These are phyloP conservation scores for Sesia bembeciformis DNA, from an alignment of 2,888 invertebrate genomes.

Conservation along the genomic window DNA sequence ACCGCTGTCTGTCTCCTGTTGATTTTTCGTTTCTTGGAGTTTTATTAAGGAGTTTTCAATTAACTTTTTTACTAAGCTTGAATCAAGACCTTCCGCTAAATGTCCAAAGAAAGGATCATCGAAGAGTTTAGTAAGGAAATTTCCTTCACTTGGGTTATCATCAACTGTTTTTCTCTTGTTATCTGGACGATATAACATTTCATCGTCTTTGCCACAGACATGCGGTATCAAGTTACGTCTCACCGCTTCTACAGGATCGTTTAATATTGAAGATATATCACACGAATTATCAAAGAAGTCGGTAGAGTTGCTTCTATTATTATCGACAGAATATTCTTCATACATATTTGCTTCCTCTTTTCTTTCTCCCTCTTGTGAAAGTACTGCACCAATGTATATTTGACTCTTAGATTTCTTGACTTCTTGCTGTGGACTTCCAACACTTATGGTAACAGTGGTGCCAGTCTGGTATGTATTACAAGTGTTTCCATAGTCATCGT, in stretches of 20 bases:
- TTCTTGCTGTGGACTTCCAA: slow-evolving; percentile 66
- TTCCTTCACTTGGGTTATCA: slow-evolving; percentile 32
- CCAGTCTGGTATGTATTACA: slow-evolving; percentile 67
- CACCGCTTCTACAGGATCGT: slow-evolving; percentile 85
- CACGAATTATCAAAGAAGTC: slow-evolving; percentile 15
- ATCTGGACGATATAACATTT: neutral
- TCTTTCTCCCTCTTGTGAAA: slow-evolving; percentile 33
- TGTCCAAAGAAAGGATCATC: slow-evolving; percentile 78
- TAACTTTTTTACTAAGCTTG: slow-evolving; percentile 75
- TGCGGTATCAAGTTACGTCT: slow-evolving; percentile 83
- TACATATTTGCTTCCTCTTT: slow-evolving; percentile 45
- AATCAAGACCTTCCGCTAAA: slow-evolving; percentile 76
- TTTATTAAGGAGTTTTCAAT: slow-evolving; percentile 80
- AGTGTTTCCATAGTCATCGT: slow-evolving; percentile 66
- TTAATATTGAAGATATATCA: slow-evolving; percentile 74
- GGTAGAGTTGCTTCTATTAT: slow-evolving; percentile 18
- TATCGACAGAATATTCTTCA: slow-evolving; percentile 55
- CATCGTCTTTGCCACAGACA: slow-evolving; percentile 79
- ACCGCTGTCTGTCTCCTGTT: slow-evolving; percentile 58
- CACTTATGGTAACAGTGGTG: slow-evolving; percentile 77
- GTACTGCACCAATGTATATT: slow-evolving; percentile 62
- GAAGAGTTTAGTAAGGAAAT: slow-evolving; percentile 75
- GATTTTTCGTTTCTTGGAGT: slow-evolving; percentile 65
- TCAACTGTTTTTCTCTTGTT: slow-evolving; percentile 5
- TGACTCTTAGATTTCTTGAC: slow-evolving; percentile 64